Evolutionary conservation across 2,113 vertebrate genomes (phyloP).

Genomic region (Egretta garzetta): DNA sequence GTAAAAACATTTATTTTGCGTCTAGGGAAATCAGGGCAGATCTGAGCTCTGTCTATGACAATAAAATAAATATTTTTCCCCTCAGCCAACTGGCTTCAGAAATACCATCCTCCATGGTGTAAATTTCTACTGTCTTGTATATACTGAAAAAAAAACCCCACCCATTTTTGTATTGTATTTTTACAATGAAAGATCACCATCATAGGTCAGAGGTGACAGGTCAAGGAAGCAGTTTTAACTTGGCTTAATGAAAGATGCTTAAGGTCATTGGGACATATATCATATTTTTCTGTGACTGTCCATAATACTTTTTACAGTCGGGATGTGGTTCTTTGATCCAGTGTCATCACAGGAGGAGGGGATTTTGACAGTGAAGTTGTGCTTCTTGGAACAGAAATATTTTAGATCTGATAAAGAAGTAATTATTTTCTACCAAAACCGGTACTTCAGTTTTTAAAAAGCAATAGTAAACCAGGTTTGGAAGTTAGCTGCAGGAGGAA

Average conservation of each 20-base stretch:
- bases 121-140: neutral
- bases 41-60: neutral
- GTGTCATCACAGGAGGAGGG: neutral
- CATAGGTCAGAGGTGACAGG: neutral
- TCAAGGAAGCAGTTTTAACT: neutral
- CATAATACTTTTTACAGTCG: neutral
- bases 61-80: neutral
- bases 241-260: neutral
- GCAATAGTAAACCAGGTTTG: neutral
- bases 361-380: neutral
- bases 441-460: neutral
- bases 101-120: neutral
- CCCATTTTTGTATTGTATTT: neutral
- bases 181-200: neutral
- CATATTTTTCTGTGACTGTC: neutral
- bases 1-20: neutral
- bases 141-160: rapidly evolving
- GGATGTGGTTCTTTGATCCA: neutral
- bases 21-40: neutral
- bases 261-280: neutral
- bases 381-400: neutral
- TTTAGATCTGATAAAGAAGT: neutral
- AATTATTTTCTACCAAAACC: neutral
- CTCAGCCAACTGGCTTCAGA: neutral
- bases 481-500: neutral